Evolutionary conservation across 2,888 invertebrate genomes (phyloP), one percentile per base, ranked within the genome.

Genomic region (Tetrapedia diversipes): DNA sequence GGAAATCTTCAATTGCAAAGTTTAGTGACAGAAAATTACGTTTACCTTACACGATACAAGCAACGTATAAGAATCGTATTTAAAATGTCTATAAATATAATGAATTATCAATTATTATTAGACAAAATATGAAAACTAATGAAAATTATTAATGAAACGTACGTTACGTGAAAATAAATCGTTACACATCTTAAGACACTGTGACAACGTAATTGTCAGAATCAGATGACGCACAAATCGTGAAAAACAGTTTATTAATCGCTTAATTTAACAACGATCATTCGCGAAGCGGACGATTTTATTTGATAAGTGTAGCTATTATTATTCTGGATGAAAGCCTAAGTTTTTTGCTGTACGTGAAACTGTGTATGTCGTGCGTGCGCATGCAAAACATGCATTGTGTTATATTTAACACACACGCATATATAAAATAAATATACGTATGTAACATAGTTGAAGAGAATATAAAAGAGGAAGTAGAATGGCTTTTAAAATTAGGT

Each of bases 311-410:
- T 2, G 32, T 27, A n/a, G 61, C 56, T 74, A 73, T 53, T 64
- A 72, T 64, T 72, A 64, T 34, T 53, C 64, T 45, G 11, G n/a
- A 64, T 2, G 24, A 27, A 47, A 63, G 54, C 27, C 29, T 24
- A 54, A 61, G 1, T 3, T 14, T 19, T 37, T 29, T 6, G 1
- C 10, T 16, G 19, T 29, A 19, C 16, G 29, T 14, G n/a, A n/a
- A n/a, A n/a, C n/a, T n/a, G n/a, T n/a, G n/a, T n/a, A n/a, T n/a
- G n/a, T n/a, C n/a, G n/a, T n/a, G n/a, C n/a, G n/a, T n/a, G n/a
- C n/a, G n/a, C n/a, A n/a, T n/a, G n/a, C n/a, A n/a, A n/a, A n/a
- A n/a, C n/a, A n/a, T n/a, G n/a, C n/a, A n/a, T 1, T 34, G 49
- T n/a, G n/a, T 37, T n/a, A 19, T 8, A 14, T 24, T 45, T 19